Base-by-base conservation (phyloP, 2,888 invertebrate species). In the Adela reaumurella region DNA sequence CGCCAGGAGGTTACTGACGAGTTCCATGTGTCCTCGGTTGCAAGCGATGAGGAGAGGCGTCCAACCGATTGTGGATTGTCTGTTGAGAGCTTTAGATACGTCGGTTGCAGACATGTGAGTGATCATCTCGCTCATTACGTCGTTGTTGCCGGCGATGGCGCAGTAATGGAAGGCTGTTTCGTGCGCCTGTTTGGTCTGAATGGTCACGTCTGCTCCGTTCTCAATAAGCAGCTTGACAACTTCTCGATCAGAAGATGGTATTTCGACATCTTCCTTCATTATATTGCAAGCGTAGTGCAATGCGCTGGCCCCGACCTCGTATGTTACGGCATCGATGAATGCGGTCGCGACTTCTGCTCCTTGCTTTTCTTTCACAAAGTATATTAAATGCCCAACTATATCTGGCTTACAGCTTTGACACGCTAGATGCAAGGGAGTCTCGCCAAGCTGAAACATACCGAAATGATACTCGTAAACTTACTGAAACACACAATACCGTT, bases 101-200 rank as follows among this genome's bases (percentile, higher is more conserved):
- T 94, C 92, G 1, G 91, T 90, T 1, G 92, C 84, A 14, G 89
- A 87, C 85, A 98, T 92, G 59, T 94, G 90, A 42, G 90, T 84
- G 44, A 98, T 89, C 87, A 99, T 96, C 70, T 97, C 97, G 58
- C 88, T 85, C 58, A 99, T 81, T 5, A 98, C 90, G 59, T 96
- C 95, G 63, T 96, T 96, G 70, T 97, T 97, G 17, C 99, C 99
- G 4, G 94, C 92, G 17, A 92, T 82, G 1, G 98, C 96, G 59
- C 95, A 93, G 64, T 94, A 92, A 67, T 99, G 99, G 61, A 99
- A 92, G 1, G 95, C 94, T 0, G 97, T 95, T 76, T 99, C 98
- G 57, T 89, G 85, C 16, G 89, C 89, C 70, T 89, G 85, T 72
- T 88, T 92, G 0, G 96, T 94, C 60, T 88, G 88, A 50, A 92